Percentiles rank a stretch among this genome's conserved stretches.
phyloP scores from a whole-genome alignment of 2,888 invertebrate species.

The Invenusta paracnida region DNA sequence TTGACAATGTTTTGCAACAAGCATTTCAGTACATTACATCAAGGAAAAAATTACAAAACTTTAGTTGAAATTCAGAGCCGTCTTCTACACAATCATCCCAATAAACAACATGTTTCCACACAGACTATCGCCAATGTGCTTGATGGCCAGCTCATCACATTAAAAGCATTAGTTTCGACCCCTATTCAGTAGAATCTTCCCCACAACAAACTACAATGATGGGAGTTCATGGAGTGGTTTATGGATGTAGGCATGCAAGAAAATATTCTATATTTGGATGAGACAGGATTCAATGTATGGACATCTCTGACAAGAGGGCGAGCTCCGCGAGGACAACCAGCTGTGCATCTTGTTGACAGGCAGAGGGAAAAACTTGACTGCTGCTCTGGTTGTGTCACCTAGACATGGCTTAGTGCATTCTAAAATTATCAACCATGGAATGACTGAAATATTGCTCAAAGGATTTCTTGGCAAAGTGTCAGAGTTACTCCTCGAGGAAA shows the following conservation, averaged over 20 bases:
- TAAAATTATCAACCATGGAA: neutral
- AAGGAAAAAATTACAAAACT: neutral
- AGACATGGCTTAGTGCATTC: neutral
- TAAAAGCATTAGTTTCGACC: neutral
- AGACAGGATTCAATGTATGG: neutral
- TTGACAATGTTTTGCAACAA: neutral
- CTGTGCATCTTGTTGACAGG: neutral
- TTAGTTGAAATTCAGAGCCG: neutral
- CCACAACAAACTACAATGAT: too few relatives aligned
- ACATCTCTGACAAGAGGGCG: neutral
- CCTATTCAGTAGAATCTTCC: too few relatives aligned
- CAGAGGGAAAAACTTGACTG: neutral
- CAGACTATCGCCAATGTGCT: neutral
- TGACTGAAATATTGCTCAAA: neutral
- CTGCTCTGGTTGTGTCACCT: neutral
- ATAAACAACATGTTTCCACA: neutral
- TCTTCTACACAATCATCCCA: neutral
- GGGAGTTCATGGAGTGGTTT: too few relatives aligned
- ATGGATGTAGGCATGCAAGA: too few relatives aligned
- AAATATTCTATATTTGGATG: neutral
- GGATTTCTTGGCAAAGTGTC: neutral
- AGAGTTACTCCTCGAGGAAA: neutral
- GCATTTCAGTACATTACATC: neutral
- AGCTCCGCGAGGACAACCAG: neutral
- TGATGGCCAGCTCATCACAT: neutral